Percentiles rank a stretch among this genome's conserved stretches.
These are phyloP conservation scores for Hemibagrus wyckioides DNA, from an alignment of 2,113 vertebrate genomes.

Conservation along the genomic window DNA sequence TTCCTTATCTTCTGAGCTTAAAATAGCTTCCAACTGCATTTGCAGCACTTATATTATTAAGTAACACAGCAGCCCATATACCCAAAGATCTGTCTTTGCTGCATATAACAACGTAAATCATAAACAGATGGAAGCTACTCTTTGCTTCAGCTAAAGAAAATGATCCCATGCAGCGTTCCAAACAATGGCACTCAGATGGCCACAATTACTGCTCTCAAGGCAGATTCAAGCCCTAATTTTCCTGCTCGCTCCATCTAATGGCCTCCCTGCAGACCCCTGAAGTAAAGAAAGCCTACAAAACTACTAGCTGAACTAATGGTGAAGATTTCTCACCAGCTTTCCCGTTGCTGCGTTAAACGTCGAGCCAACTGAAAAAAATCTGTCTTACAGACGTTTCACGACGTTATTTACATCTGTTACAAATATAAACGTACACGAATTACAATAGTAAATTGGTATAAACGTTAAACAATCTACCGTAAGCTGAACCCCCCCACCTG, in stretches of 20 bases:
- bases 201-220: conserved; percentile 28
- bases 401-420: background rate
- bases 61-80: background rate
- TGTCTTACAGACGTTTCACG: background rate
- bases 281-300: conserved; percentile 1
- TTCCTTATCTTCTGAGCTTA: background rate
- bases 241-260: conserved; percentile 17
- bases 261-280: conserved; percentile 11
- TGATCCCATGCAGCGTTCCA: conserved; percentile 12
- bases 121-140: background rate
- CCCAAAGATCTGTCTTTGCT: background rate
- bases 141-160: background rate
- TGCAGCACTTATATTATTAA: background rate
- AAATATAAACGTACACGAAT: background rate
- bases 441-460: background rate
- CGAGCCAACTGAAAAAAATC: background rate
- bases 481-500: background rate
- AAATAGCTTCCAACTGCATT: background rate
- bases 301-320: conserved; percentile 9
- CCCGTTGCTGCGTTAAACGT: background rate
- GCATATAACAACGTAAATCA: background rate
- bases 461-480: background rate
- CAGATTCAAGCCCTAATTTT: conserved; percentile 10
- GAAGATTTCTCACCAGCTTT: background rate
- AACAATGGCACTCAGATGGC: conserved; percentile 8